phyloP scores from a whole-genome alignment of 2,888 invertebrate genomes.

The Zaprionus lineosus region DNA sequence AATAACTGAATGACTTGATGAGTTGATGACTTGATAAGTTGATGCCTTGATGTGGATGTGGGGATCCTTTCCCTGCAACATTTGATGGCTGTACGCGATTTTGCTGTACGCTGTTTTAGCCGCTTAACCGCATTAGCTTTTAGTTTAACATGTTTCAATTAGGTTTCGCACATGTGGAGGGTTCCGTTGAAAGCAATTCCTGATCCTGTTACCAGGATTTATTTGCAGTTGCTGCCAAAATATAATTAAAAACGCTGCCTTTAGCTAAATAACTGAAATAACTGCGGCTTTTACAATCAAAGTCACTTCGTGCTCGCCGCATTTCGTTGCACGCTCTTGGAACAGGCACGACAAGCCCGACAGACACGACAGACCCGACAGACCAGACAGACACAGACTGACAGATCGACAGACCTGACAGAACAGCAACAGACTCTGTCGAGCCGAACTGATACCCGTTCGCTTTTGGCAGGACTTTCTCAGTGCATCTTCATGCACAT shows the following conservation, averaged over 20 bases:
- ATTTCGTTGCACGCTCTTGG: conserved; percentile 27
- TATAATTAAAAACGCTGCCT: conserved; percentile 61
- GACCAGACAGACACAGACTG: too few relatives aligned
- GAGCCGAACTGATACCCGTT: conserved; percentile 2
- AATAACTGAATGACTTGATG: too few relatives aligned
- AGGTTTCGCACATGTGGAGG: conserved; percentile 18
- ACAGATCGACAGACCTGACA: too few relatives aligned
- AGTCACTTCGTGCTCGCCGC: conserved; percentile 45
- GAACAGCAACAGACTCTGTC: too few relatives aligned
- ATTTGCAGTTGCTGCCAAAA: conserved; percentile 24
- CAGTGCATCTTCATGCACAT: conserved; percentile 43
- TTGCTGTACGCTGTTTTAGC: too few relatives aligned
- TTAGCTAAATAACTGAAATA: conserved; percentile 31
- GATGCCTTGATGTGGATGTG: too few relatives aligned
- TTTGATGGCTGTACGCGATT: too few relatives aligned
- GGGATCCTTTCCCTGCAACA: too few relatives aligned
- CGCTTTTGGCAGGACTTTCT: conserved; percentile 18
- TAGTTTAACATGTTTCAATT: conserved; percentile 42
- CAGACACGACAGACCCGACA: too few relatives aligned
- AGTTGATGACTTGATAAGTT: too few relatives aligned
- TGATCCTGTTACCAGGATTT: neutral
- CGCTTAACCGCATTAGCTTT: conserved; percentile 47
- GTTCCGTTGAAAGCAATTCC: conserved; percentile 5
- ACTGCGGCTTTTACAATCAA: conserved; percentile 70
- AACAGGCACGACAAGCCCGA: too few relatives aligned